These are phyloP conservation scores for Parasteatoda lunata DNA, from an alignment of 2,888 invertebrate genomes.

Conservation along the genomic window DNA sequence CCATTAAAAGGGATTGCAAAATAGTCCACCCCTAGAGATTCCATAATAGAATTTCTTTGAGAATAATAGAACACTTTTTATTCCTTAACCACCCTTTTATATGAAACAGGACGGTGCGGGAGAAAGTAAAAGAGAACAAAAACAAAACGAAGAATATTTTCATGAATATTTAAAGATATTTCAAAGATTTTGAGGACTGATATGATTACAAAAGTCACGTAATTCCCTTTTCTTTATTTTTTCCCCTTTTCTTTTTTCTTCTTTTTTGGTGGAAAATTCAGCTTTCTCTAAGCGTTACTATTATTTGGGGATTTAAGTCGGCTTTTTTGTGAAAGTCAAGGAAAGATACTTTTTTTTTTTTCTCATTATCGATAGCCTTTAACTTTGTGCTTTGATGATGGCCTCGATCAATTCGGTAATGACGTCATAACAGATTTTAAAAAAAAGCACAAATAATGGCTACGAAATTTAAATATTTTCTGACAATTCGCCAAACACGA, in stretches of 20 bases:
- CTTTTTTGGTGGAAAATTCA: neutral
- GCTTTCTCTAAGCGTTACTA: neutral
- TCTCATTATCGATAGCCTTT: neutral
- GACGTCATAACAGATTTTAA: neutral
- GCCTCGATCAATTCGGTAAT: neutral
- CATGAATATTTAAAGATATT: constrained; percentile 61
- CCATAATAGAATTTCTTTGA: constrained; percentile 4
- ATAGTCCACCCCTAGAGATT: constrained; percentile 42
- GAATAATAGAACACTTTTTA: constrained; percentile 15
- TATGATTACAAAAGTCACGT: constrained; percentile 64
- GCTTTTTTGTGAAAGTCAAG: neutral
- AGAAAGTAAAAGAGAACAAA: constrained; percentile 20
- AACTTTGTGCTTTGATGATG: neutral
- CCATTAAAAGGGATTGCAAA: constrained; percentile 27
- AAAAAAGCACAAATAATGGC: too few relatives aligned
- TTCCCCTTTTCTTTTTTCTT: neutral
- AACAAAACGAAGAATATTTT: constrained; percentile 45
- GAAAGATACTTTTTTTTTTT: neutral
- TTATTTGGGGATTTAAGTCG: neutral
- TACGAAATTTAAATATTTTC: too few relatives aligned
- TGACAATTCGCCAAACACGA: too few relatives aligned
- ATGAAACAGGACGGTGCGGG: constrained; percentile 18
- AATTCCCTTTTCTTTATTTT: constrained; percentile 14
- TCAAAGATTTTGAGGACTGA: constrained; percentile 32
- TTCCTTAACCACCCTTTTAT: neutral